Percentiles rank a stretch among this genome's conserved stretches.
These are phyloP conservation scores for Gobionotothen gibberifrons DNA, from an alignment of 2,797 vertebrate genomes.

Conservation along the genomic window DNA sequence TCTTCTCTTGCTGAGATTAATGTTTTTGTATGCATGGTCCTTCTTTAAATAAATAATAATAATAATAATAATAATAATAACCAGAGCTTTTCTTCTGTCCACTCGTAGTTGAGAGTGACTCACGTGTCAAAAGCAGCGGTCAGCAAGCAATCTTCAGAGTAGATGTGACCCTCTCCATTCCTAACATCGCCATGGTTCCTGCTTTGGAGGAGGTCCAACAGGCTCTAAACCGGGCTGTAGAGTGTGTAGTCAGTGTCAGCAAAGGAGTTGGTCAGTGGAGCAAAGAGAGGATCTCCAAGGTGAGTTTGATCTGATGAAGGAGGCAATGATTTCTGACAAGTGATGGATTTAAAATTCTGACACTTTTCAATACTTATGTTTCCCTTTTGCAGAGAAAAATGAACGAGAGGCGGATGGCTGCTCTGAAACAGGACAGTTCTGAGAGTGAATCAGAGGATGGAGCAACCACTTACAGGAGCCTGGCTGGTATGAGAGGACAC, in stretches of 20 bases:
- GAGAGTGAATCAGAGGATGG: conserved; percentile 89
- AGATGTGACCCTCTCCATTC: conserved; percentile 88
- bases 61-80: too few species aligned
- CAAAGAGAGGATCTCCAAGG: conserved; percentile 89
- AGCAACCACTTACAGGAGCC: conserved; percentile 77
- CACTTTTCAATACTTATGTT: neutral
- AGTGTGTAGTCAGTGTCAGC: conserved; percentile 87
- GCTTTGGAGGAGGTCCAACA: conserved; percentile 93
- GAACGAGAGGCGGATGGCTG: conserved; percentile 83
- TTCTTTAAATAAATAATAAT: too few species aligned
- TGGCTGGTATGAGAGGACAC: conserved; percentile 79
- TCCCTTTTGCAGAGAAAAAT: conserved; percentile 82
- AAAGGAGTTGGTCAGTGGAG: conserved; percentile 94
- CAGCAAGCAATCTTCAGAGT: conserved; percentile 88
- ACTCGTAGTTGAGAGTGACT: conserved; percentile 78
- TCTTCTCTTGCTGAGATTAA: too few species aligned
- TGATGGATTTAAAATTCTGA: too few species aligned
- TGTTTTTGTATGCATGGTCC: too few species aligned
- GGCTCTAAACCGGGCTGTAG: conserved; percentile 87
- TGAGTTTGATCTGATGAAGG: conserved; percentile 55
- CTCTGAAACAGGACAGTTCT: conserved; percentile 76
- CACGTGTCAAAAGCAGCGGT: conserved; percentile 70
- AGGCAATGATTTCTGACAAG: neutral
- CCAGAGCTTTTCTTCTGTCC: conserved; percentile 7
- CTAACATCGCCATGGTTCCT: conserved; percentile 89